These are phyloP conservation scores for Nipponacmea schrenckii DNA, from an alignment of 2,888 invertebrate genomes.

Conservation along the genomic window DNA sequence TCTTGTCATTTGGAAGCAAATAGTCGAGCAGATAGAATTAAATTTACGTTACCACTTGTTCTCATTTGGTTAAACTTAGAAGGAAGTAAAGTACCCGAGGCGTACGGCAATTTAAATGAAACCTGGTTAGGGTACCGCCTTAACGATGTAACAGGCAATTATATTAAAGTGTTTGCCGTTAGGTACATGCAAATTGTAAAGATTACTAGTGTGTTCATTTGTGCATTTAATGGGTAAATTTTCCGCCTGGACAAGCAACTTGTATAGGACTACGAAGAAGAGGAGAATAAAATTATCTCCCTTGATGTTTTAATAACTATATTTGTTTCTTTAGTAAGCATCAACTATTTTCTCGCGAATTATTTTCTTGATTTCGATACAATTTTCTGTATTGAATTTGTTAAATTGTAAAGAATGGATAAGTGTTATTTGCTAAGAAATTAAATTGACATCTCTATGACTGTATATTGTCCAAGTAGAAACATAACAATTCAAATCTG, in stretches of 20 bases:
- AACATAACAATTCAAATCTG: too few species aligned
- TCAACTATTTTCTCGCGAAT: too few species aligned
- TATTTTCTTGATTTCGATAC: too few species aligned
- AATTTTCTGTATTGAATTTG: too few species aligned
- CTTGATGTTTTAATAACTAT: too few species aligned
- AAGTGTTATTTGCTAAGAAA: too few species aligned
- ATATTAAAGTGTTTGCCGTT: conserved; percentile 6
- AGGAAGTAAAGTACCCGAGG: conserved; percentile 3
- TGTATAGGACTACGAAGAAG: too few species aligned
- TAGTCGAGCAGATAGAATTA: neutral
- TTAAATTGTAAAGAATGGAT: too few species aligned
- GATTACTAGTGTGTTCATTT: conserved; percentile 4
- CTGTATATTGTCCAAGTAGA: too few species aligned
- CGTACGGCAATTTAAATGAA: conserved; percentile 1
- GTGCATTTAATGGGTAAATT: conserved; percentile 7
- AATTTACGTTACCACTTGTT: conserved; percentile 9
- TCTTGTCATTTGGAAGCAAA: neutral
- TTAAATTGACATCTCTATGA: too few species aligned
- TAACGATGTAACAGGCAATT: conserved; percentile 9
- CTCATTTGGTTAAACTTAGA: neutral
- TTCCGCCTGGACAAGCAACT: neutral
- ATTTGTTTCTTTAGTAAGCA: too few species aligned
- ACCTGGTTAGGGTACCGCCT: conserved; percentile 9
- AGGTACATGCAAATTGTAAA: conserved; percentile 5
- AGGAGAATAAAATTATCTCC: too few species aligned